phyloP scores from a whole-genome alignment of 1,140 invertebrate genomes.

The Tetramorium alpestre region DNA sequence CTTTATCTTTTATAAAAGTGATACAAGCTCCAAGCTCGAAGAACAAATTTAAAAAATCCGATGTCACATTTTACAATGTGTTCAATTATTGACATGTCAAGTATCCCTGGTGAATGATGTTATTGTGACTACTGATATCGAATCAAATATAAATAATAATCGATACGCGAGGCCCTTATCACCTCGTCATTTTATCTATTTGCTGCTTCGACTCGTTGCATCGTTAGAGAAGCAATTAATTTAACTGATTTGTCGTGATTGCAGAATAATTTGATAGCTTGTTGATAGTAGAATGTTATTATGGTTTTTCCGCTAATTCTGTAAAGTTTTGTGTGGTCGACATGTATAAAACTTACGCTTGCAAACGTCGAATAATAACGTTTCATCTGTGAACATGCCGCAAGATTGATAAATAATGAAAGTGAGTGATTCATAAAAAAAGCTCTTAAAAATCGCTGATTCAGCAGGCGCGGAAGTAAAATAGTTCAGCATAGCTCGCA shows the following conservation, averaged over 20 bases:
- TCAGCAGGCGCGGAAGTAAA: constrained; percentile 76
- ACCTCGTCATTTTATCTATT: constrained; percentile 18
- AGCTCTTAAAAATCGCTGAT: constrained; percentile 68
- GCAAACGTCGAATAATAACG: not conserved
- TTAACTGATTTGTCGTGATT: not conserved
- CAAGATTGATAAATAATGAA: constrained; percentile 56
- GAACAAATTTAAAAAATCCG: not conserved
- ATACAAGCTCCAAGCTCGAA: not conserved
- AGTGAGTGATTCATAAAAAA: constrained; percentile 74
- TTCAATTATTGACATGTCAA: not conserved
- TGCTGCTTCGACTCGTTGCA: constrained; percentile 9
- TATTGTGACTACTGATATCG: not conserved
- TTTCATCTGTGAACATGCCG: constrained; percentile 13
- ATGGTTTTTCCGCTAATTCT: not conserved
- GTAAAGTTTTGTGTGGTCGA: too few species aligned
- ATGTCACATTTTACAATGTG: not conserved
- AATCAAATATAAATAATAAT: constrained; percentile 40
- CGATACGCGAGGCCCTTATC: not conserved
- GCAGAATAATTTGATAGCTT: not conserved
- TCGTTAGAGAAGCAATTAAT: not conserved
- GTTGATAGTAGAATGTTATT: not conserved
- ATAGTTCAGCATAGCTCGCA: not conserved
- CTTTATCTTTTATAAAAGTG: constrained; percentile 32
- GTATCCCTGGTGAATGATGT: not conserved
- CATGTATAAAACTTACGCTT: not conserved